These are phyloP conservation scores for Chironomus riparius DNA, from an alignment of 2,888 invertebrate species.

Conservation along the genomic window DNA sequence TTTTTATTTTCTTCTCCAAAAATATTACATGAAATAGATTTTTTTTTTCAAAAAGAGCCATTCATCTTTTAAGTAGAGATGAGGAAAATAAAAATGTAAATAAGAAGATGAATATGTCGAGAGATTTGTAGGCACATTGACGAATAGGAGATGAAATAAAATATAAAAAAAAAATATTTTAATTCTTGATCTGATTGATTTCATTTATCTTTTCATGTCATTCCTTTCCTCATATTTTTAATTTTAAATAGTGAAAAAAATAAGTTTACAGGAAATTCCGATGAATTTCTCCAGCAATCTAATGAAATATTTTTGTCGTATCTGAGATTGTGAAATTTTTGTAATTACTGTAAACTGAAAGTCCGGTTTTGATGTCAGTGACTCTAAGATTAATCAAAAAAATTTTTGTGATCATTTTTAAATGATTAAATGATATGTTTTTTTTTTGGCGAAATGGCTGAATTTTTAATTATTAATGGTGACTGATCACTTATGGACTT, in stretches of 20 bases:
- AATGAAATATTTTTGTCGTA: too few species aligned
- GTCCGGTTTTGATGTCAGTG: too few species aligned
- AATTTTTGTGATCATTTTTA: not conserved
- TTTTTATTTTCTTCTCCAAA: not conserved
- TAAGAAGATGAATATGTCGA: not conserved
- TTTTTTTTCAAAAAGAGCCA: slow-evolving; percentile 12
- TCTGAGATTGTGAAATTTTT: too few species aligned
- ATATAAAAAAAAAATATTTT: not conserved
- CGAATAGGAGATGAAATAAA: not conserved
- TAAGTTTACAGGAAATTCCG: too few species aligned
- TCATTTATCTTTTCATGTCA: not conserved
- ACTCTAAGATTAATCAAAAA: not conserved
- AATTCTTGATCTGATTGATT: slow-evolving; percentile 8
- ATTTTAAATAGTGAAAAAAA: too few species aligned
- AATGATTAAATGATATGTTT: not conserved
- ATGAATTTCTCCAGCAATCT: too few species aligned
- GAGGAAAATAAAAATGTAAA: not conserved
- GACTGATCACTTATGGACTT: too few species aligned
- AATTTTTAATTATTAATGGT: too few species aligned
- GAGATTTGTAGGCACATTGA: not conserved
- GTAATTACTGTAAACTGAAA: too few species aligned
- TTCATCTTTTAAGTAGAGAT: not conserved
- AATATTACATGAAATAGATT: not conserved
- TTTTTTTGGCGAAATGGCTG: not conserved
- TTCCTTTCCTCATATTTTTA: not conserved